These are phyloP conservation scores for Xenops minutus DNA, from an alignment of 2,797 vertebrate species.

Conservation along the genomic window DNA sequence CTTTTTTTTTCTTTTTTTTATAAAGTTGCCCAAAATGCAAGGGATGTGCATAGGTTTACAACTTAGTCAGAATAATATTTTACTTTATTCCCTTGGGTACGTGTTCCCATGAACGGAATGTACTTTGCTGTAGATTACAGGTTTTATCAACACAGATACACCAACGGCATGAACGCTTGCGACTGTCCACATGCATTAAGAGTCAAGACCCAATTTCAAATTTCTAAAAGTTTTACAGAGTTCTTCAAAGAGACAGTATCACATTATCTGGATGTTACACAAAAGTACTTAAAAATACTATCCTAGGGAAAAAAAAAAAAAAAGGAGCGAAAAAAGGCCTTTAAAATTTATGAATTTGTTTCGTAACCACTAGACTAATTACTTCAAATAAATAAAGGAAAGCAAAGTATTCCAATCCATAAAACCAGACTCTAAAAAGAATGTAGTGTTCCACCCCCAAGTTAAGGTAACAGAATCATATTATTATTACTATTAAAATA, in stretches of 20 bases:
- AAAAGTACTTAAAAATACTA: slow-evolving; percentile 78
- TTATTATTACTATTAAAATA: slow-evolving; percentile 86
- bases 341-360: slow-evolving; percentile 78
- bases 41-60: slow-evolving; percentile 95
- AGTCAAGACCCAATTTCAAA: slow-evolving; percentile 93
- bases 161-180: slow-evolving; percentile 91
- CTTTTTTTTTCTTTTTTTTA: slow-evolving; percentile 69
- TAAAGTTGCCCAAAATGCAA: slow-evolving; percentile 93
- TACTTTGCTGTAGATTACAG: slow-evolving; percentile 88
- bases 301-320: slow-evolving; percentile 68
- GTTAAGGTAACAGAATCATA: slow-evolving; percentile 81
- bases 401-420: slow-evolving; percentile 79
- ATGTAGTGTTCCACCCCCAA: slow-evolving; percentile 83
- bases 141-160: slow-evolving; percentile 89
- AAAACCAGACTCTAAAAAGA: slow-evolving; percentile 83
- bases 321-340: slow-evolving; percentile 67
- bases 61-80: slow-evolving; percentile 81
- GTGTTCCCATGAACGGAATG: slow-evolving; percentile 91
- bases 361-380: slow-evolving; percentile 78
- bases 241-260: slow-evolving; percentile 97
- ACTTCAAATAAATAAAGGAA: slow-evolving; percentile 85
- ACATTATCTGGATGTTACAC: slow-evolving; percentile 80
- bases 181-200: slow-evolving; percentile 98
- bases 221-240: slow-evolving; percentile 91
- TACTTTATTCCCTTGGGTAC: slow-evolving; percentile 83